Base-by-base conservation (phyloP, 2,797 vertebrate genomes). In the Hippocampus kuda region DNA sequence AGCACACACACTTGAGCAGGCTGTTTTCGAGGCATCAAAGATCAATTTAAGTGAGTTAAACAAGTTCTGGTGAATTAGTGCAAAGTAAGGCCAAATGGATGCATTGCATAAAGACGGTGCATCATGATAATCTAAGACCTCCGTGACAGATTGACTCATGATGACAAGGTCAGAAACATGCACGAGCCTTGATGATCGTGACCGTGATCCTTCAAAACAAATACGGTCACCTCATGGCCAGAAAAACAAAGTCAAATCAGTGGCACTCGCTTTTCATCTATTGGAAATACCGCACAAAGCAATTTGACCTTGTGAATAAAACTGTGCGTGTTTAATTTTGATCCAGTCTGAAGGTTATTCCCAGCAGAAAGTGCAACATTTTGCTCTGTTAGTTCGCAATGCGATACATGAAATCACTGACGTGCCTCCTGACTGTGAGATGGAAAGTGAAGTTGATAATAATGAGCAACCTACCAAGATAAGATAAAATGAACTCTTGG, bases 161-260 rank as follows among this genome's bases (percentile, higher is more conserved):
- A 75, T 72, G 46, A 63, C 72, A 80, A 80, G 71, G 83, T 80
- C 74, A 81, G 56, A 49, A 70, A 46, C 67, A 72, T 5, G 41
- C 70, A 79, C 44, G 73, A 68, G 53, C 65, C 46, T 57, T 38
- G 48, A 70, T 69, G 41, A 69, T 74, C 57, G 73, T 66, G 72
- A 75, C 26, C 57, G 67, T n/a, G 46, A 67, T 70, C 54, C 69
- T 74, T 77, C 24, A 60, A 16, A 77, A 71, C 61, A 26, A 44
- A 72, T 16, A 30, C 26, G 72, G 48, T 41, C 69, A 68, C 66
- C 26, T 41, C 65, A 71, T 69, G 18, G 68, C 54, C 61, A 10
- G 24, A 41, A 3, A 64, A 27, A 60, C 66, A 56, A 38, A 22
- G 7, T 77, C 78, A 75, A 1, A 41, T 51, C 18, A n/a, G 9